Evolutionary conservation across 2,888 invertebrate species (phyloP).

Genomic region (Drosophila greeni): DNA sequence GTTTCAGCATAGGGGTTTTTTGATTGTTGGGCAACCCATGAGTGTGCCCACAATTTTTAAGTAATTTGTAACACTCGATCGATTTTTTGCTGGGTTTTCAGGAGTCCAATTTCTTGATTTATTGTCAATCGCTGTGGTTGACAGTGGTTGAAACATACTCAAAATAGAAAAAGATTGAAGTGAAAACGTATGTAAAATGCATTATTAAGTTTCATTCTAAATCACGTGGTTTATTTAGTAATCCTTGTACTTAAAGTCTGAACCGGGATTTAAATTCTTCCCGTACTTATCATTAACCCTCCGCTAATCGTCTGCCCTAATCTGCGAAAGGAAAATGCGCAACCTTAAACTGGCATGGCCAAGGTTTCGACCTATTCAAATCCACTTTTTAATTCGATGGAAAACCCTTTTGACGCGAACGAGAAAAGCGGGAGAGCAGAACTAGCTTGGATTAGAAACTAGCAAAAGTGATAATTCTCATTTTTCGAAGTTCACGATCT

Average conservation of each 20-base stretch:
- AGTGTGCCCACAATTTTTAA: constrained; percentile 69
- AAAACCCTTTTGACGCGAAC: constrained; percentile 38
- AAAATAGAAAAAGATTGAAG: constrained; percentile 35
- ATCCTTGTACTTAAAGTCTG: constrained; percentile 13
- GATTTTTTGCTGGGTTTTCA: constrained; percentile 19
- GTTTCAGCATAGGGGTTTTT: constrained; percentile 40
- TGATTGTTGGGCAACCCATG: constrained; percentile 34
- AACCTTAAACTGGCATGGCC: constrained; percentile 5
- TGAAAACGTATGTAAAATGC: neutral
- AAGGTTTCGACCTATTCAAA: constrained; percentile 40
- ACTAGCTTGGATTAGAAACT: constrained; percentile 3
- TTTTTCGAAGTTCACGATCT: neutral
- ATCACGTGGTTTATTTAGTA: constrained; percentile 13
- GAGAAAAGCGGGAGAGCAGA: neutral
- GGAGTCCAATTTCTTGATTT: constrained; percentile 53
- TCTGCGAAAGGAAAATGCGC: constrained; percentile 30
- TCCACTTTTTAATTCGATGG: constrained; percentile 55
- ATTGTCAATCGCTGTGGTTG: constrained; percentile 57
- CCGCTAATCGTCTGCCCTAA: constrained; percentile 23
- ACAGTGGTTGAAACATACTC: constrained; percentile 13
- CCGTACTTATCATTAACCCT: constrained; percentile 8
- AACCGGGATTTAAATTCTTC: constrained; percentile 11
- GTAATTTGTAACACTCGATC: constrained; percentile 65
- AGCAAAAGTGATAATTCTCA: neutral
- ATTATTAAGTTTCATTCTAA: constrained; percentile 4